phyloP scores from a whole-genome alignment of 2,797 vertebrate species.

The Podargus strigoides region DNA sequence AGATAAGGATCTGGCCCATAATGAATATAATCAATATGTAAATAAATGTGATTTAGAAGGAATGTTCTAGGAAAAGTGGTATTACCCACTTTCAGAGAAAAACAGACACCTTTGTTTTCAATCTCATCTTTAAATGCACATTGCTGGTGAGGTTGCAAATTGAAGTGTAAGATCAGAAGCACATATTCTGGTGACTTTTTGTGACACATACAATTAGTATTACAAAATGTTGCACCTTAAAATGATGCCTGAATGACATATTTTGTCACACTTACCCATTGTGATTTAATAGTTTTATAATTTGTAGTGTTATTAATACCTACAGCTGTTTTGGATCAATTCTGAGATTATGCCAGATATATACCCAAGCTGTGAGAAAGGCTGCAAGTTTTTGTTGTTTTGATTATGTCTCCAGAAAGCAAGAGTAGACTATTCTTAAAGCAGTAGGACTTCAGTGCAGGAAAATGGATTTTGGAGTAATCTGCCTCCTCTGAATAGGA shows the following conservation, averaged over 20 bases:
- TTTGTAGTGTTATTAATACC: neutral
- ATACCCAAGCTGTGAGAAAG: neutral
- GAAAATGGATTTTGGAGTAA: neutral
- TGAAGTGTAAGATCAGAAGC: neutral
- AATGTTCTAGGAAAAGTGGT: neutral
- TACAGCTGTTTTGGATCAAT: neutral
- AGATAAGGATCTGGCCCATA: neutral
- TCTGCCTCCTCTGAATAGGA: neutral
- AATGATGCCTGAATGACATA: neutral
- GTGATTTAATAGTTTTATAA: neutral
- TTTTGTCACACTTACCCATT: neutral
- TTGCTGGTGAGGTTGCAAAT: neutral
- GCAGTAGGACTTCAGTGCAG: neutral
- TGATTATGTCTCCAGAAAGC: neutral
- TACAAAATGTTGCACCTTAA: neutral
- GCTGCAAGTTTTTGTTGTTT: neutral
- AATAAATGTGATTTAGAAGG: neutral
- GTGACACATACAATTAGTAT: neutral
- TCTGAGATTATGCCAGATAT: neutral
- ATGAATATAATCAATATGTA: neutral
- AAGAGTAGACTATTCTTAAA: neutral
- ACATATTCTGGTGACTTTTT: neutral
- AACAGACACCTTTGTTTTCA: neutral
- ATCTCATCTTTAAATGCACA: neutral
- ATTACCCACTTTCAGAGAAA: neutral